Evolutionary conservation across 2,888 invertebrate genomes (phyloP).

Genomic region (Fabriciana adippe): DNA sequence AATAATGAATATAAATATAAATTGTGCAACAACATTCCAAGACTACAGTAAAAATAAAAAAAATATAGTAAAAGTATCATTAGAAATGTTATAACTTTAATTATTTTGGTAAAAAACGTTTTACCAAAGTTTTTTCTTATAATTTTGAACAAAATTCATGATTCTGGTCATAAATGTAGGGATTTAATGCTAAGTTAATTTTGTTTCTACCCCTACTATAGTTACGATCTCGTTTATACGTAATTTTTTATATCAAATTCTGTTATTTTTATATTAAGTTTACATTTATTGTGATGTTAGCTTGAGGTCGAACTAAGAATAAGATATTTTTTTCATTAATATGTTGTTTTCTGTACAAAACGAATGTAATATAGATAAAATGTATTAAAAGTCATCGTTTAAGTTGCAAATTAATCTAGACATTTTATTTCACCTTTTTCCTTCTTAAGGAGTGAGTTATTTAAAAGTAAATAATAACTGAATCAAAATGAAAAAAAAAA

Average conservation of each 20-base stretch:
- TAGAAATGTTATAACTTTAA: background rate
- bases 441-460: background rate
- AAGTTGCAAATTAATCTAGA: conserved; percentile 69
- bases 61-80: background rate
- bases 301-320: conserved; percentile 62
- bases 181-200: background rate
- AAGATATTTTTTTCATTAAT: conserved; percentile 64
- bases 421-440: conserved; percentile 60
- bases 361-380: conserved; percentile 75
- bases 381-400: conserved; percentile 81
- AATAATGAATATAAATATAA: background rate
- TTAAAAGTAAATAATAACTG: background rate
- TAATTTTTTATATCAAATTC: conserved; percentile 68
- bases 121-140: conserved; percentile 4
- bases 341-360: conserved; percentile 78
- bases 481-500: too few relatives aligned
- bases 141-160: conserved; percentile 30
- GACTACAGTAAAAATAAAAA: background rate
- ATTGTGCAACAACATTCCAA: conserved; percentile 2
- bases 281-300: conserved; percentile 47
- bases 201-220: conserved; percentile 51
- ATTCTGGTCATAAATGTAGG: conserved; percentile 31
- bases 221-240: conserved; percentile 73
- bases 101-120: background rate
- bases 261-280: conserved; percentile 48